Evolutionary conservation across 2,797 vertebrate genomes (phyloP).

Genomic region (Anas capensis): DNA sequence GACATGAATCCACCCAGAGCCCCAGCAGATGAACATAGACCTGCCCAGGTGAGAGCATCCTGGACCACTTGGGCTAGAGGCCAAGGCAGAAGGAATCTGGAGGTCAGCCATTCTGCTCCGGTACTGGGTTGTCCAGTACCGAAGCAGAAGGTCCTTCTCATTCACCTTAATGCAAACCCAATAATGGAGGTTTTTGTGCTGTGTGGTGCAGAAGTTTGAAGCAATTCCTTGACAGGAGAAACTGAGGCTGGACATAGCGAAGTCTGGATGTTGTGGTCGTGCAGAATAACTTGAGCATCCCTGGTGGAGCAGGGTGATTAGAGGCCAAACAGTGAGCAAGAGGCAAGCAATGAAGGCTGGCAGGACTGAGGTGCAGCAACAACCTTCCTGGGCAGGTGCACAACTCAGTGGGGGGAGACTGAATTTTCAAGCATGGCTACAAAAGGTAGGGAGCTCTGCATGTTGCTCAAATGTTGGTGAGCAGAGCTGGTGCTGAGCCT

Average conservation of each 20-base stretch:
- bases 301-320: background rate
- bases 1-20: background rate
- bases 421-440: background rate
- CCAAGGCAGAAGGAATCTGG: fast-evolving
- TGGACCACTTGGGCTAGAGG: background rate
- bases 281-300: background rate
- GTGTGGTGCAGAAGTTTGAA: background rate
- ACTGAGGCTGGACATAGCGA: background rate
- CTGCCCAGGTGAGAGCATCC: background rate
- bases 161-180: background rate
- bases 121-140: background rate
- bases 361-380: background rate
- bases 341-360: background rate
- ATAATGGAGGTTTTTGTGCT: background rate
- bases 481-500: background rate
- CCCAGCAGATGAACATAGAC: background rate
- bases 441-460: background rate
- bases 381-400: background rate
- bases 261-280: background rate
- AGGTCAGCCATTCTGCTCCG: background rate
- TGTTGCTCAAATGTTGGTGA: background rate
- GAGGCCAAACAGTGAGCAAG: background rate
- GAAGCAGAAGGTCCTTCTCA: background rate
- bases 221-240: background rate
- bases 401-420: background rate